A percentile compares a stretch with the other conserved stretches of the same genome.
Conservation (phyloP, 2,888 invertebrate species). For the Clusia tigrina region DNA sequence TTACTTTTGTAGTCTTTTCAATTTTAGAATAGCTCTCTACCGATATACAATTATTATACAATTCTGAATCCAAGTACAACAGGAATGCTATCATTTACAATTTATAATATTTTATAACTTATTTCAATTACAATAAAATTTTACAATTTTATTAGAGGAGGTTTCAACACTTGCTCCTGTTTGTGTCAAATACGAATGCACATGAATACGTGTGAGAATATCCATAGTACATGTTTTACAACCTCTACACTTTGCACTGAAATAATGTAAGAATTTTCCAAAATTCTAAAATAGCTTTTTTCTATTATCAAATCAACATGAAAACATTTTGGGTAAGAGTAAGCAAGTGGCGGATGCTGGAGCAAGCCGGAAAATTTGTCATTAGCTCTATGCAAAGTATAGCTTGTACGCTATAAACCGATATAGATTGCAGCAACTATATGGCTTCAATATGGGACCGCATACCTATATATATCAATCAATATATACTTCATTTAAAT, state of each 20-base stretch:
- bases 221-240: conserved; percentile 67
- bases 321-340: neutral
- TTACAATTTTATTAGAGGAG: too few relatives aligned
- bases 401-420: conserved; percentile 72
- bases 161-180: too few relatives aligned
- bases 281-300: conserved; percentile 25
- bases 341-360: neutral
- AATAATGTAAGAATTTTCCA: conserved; percentile 75
- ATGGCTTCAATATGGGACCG: conserved; percentile 9
- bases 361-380: conserved; percentile 75
- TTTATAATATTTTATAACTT: too few relatives aligned
- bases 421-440: conserved; percentile 50
- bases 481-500: too few relatives aligned
- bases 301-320: neutral
- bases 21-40: too few relatives aligned
- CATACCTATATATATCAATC: neutral
- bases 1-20: too few relatives aligned
- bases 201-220: too few relatives aligned
- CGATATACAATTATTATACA: too few relatives aligned
- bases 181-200: too few relatives aligned
- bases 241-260: conserved; percentile 93
- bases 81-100: too few relatives aligned
- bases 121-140: too few relatives aligned
- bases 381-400: conserved; percentile 94
- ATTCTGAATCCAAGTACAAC: too few relatives aligned